These are phyloP conservation scores for Synanthedon formicaeformis DNA, from an alignment of 2,888 invertebrate genomes.

Conservation along the genomic window DNA sequence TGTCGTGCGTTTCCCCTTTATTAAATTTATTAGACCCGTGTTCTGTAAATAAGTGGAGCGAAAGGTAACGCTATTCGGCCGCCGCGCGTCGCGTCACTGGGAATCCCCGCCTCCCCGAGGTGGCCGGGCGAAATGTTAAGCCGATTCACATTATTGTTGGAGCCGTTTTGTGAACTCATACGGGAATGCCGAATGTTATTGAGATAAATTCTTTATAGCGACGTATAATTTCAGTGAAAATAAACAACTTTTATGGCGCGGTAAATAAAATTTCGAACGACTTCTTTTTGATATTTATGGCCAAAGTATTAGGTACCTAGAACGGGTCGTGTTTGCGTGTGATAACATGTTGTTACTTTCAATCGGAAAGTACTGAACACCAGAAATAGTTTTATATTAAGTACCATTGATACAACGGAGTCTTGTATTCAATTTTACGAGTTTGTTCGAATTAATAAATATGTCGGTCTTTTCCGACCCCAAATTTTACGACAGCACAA, in stretches of 20 bases:
- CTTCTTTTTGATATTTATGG: neutral
- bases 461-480: conserved; percentile 67
- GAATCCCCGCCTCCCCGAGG: conserved; percentile 36
- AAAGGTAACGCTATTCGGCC: conserved; percentile 37
- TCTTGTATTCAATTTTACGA: conserved; percentile 63
- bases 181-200: conserved; percentile 13
- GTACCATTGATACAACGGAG: conserved; percentile 55
- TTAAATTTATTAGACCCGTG: conserved; percentile 57
- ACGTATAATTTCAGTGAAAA: neutral
- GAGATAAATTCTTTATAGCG: conserved; percentile 16
- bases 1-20: conserved; percentile 50
- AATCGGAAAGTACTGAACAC: conserved; percentile 20
- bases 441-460: conserved; percentile 69
- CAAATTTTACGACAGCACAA: conserved; percentile 66
- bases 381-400: conserved; percentile 48
- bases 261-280: neutral
- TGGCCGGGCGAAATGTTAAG: conserved; percentile 36
- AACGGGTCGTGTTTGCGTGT: neutral
- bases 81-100: conserved; percentile 37
- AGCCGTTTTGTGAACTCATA: conserved; percentile 38
- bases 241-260: neutral
- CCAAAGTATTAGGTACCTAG: neutral
- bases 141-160: conserved; percentile 44
- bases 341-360: conserved; percentile 1
- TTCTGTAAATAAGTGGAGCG: conserved; percentile 49